phyloP scores from a whole-genome alignment of 2,797 vertebrate genomes.

The Chelon auratus region DNA sequence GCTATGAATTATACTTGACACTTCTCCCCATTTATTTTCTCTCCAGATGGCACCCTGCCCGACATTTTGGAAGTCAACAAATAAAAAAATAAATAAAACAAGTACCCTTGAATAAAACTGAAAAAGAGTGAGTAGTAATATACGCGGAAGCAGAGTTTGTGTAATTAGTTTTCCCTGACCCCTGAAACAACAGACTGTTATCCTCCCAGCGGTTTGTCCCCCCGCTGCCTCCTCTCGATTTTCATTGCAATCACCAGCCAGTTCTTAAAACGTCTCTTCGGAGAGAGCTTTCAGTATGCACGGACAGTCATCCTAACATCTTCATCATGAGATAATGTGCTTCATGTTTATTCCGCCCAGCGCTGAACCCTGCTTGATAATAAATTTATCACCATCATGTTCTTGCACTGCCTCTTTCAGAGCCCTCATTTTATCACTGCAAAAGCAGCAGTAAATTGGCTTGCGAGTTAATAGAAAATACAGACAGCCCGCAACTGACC shows the following conservation, averaged over 20 bases:
- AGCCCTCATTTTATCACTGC: constrained; percentile 50
- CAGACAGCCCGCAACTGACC: constrained; percentile 28
- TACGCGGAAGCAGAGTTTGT: constrained; percentile 29
- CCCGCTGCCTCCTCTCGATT: constrained; percentile 54
- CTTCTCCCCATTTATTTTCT: constrained; percentile 48
- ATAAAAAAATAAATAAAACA: constrained; percentile 21
- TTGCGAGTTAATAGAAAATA: constrained; percentile 40
- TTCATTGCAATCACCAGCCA: constrained; percentile 60
- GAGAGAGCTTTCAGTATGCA: constrained; percentile 61
- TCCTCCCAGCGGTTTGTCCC: constrained; percentile 50
- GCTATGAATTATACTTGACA: constrained; percentile 66
- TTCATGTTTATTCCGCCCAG: constrained; percentile 70
- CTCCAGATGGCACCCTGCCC: constrained; percentile 64
- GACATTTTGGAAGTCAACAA: constrained; percentile 54
- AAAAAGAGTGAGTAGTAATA: constrained; percentile 44
- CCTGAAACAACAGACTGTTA: constrained; percentile 61
- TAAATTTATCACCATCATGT: constrained; percentile 69
- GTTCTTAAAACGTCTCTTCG: constrained; percentile 47
- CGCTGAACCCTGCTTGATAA: constrained; percentile 67
- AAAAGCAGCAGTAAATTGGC: constrained; percentile 35
- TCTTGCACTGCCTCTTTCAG: constrained; percentile 43
- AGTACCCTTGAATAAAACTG: constrained; percentile 30
- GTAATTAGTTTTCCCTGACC: constrained; percentile 66
- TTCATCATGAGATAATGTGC: constrained; percentile 73
- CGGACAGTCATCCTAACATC: constrained; percentile 47